Percentiles rank a stretch among this genome's conserved stretches.
phyloP scores from a whole-genome alignment of 1,140 invertebrate genomes.

The Asobara japonica region DNA sequence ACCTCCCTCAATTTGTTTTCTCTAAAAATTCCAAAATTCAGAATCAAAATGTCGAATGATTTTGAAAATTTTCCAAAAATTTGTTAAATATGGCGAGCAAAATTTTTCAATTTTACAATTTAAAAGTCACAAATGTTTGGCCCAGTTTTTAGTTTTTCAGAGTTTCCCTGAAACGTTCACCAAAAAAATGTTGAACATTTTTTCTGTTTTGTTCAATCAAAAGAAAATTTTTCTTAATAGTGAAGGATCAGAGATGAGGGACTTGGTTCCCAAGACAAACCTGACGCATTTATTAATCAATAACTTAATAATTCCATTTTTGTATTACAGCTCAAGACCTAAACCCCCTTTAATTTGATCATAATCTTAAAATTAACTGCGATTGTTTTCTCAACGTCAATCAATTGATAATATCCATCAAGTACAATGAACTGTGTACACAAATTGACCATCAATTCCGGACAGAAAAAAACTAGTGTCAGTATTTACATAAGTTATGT shows the following conservation, averaged over 20 bases:
- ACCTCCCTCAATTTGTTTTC: too few relatives aligned
- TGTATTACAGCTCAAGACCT: neutral
- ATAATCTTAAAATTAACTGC: neutral
- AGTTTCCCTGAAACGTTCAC: too few relatives aligned
- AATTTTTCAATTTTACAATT: too few relatives aligned
- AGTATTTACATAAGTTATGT: slow-evolving; percentile 5
- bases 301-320: neutral
- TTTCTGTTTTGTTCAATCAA: too few relatives aligned
- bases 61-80: too few relatives aligned
- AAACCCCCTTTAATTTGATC: neutral
- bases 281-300: neutral
- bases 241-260: neutral
- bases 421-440: neutral
- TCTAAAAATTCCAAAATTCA: too few relatives aligned
- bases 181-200: too few relatives aligned
- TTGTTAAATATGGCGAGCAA: too few relatives aligned
- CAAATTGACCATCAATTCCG: neutral
- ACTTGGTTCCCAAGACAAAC: neutral
- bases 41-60: too few relatives aligned
- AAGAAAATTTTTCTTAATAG: neutral
- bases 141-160: too few relatives aligned
- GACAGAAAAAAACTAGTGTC: neutral
- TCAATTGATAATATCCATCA: neutral
- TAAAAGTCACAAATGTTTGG: too few relatives aligned
- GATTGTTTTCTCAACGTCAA: neutral